Evolutionary conservation across 64 coral and sea anemone genomes (phyloP).

Genomic region (Montipora foliosa): DNA sequence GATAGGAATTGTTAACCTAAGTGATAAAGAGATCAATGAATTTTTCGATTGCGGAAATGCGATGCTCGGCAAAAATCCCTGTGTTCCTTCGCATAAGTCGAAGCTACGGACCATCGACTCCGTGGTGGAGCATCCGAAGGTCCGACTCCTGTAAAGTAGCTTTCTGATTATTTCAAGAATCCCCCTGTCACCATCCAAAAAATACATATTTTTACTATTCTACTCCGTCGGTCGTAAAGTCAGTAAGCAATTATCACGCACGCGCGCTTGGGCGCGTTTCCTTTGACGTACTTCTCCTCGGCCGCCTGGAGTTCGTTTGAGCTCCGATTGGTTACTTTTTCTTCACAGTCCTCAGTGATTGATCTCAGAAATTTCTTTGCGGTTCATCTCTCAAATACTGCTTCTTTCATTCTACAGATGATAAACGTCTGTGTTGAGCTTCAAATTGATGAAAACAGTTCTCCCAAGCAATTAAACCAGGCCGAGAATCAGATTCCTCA

Average conservation of each 20-base stretch:
- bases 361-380: neutral
- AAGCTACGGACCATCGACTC: no score
- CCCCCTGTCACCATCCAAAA: no score
- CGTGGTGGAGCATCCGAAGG: no score
- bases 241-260: neutral
- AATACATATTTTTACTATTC: no score
- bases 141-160: no score
- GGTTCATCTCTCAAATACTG: neutral
- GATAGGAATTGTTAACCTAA: no score
- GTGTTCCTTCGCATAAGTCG: no score
- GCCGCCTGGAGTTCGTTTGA: neutral
- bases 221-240: no score
- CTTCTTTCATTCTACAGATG: neutral
- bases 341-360: neutral
- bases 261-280: neutral
- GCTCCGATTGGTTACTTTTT: neutral
- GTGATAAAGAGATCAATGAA: no score
- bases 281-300: neutral
- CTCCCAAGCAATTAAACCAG: neutral
- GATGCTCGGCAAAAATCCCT: no score
- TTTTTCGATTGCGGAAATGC: no score
- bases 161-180: no score
- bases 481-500: neutral
- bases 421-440: conserved; percentile 58
- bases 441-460: neutral